Percentiles rank a stretch among this genome's conserved stretches.
phyloP scores from a whole-genome alignment of 2,888 invertebrate genomes.

The Drosophila vallismaia region DNA sequence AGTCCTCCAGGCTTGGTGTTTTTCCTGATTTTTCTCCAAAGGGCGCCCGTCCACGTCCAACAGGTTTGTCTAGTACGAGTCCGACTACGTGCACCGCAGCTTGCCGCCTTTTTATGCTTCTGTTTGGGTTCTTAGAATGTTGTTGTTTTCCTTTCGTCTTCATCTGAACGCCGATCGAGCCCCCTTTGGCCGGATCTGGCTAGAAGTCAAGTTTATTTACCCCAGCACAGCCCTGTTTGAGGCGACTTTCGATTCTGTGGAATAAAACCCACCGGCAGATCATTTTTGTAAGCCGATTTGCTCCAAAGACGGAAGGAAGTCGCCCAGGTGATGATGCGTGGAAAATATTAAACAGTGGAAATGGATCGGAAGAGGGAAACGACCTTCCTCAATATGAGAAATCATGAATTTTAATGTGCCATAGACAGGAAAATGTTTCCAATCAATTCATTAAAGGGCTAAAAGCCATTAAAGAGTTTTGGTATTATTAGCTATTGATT shows the following conservation, averaged over 20 bases:
- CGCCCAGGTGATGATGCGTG: constrained; percentile 59
- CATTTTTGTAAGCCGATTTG: constrained; percentile 61
- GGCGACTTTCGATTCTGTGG: constrained; percentile 14
- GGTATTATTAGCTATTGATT: not conserved
- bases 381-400: constrained; percentile 2
- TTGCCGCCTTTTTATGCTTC: constrained; percentile 52
- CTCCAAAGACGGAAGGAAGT: constrained; percentile 65
- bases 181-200: constrained; percentile 27
- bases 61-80: constrained; percentile 70
- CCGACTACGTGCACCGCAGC: constrained; percentile 58
- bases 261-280: constrained; percentile 11
- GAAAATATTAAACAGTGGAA: constrained; percentile 54
- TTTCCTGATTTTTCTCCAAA: constrained; percentile 74
- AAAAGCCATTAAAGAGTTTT: not conserved
- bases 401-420: constrained; percentile 42
- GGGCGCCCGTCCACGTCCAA: constrained; percentile 64
- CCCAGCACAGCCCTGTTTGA: constrained; percentile 36
- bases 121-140: constrained; percentile 68
- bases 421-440: constrained; percentile 3
- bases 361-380: constrained; percentile 11
- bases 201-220: constrained; percentile 66
- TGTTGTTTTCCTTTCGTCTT: constrained; percentile 57
- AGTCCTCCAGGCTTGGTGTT: constrained; percentile 34
- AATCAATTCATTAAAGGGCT: not conserved
- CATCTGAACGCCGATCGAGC: constrained; percentile 59